Percentiles rank a stretch among this genome's conserved stretches.
phyloP scores from a whole-genome alignment of 1,140 invertebrate species.

The Neoseiulus cucumeris region DNA sequence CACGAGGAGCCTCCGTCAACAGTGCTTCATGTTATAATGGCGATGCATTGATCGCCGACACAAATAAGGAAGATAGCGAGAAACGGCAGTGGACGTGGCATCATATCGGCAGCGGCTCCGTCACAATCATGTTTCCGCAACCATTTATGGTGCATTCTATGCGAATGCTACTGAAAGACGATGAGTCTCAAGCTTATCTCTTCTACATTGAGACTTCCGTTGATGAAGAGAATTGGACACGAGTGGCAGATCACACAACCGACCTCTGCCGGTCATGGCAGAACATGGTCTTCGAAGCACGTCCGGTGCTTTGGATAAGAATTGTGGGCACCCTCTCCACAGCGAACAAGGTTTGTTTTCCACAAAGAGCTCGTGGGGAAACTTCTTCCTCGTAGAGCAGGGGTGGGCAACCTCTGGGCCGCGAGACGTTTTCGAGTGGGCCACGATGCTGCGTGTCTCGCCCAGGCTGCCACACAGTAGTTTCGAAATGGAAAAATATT shows the following conservation, averaged over 20 bases:
- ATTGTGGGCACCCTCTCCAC: conserved; percentile 85
- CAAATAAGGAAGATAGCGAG: conserved; percentile 44
- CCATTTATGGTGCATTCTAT: conserved; percentile 81
- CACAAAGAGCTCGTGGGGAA: no score
- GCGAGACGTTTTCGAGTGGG: no score
- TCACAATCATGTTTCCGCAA: conserved; percentile 83
- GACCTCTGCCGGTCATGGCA: conserved; percentile 92
- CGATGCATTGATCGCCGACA: conserved; percentile 39
- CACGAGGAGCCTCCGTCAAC: conserved; percentile 63
- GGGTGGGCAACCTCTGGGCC: no score
- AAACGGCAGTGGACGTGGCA: conserved; percentile 78
- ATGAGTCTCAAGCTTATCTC: conserved; percentile 64
- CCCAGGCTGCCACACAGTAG: no score
- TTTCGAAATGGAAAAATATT: no score
- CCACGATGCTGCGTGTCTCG: no score
- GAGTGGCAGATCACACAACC: conserved; percentile 68
- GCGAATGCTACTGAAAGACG: conserved; percentile 84
- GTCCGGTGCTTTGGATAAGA: conserved; percentile 66
- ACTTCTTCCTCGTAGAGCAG: no score
- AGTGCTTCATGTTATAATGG: no score
- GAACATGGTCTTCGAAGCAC: conserved; percentile 66
- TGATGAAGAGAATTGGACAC: conserved; percentile 83
- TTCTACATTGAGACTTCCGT: conserved; percentile 92
- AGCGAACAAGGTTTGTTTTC: conserved; percentile 86
- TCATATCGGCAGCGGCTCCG: conserved; percentile 82